Conservation (phyloP, 2,113 vertebrate genomes). For the Calidris pygmaea region DNA sequence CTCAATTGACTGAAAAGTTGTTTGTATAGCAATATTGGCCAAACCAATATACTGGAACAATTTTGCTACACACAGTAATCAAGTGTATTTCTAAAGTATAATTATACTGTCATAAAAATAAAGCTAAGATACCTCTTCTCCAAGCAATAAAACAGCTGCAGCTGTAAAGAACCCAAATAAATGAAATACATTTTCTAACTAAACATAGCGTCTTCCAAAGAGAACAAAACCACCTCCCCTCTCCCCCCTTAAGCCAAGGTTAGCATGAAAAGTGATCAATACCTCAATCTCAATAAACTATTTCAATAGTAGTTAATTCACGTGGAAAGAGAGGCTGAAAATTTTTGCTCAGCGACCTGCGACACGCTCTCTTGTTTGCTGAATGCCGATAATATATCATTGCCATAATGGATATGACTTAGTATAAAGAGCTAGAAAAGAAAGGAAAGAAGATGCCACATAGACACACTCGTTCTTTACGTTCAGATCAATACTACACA, state of each 20-base stretch:
- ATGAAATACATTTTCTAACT: conserved; percentile 76
- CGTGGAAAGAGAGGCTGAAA: conserved; percentile 77
- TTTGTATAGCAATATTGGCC: conserved; percentile 96
- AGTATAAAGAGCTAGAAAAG: conserved; percentile 40
- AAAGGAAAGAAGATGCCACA: conserved; percentile 14
- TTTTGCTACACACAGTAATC: conserved; percentile 82
- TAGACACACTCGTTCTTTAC: conserved; percentile 32
- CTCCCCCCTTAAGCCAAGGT: conserved; percentile 74
- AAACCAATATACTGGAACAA: conserved; percentile 89
- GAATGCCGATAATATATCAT: conserved; percentile 80
- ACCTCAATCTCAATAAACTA: conserved; percentile 92
- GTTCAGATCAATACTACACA: conserved; percentile 79
- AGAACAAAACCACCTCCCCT: conserved; percentile 53
- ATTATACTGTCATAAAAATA: conserved; percentile 96
- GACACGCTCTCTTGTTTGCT: conserved; percentile 78
- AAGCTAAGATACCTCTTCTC: conserved; percentile 87
- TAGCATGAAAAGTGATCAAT: conserved; percentile 87
- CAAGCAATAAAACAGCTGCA: conserved; percentile 76
- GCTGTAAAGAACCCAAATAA: conserved; percentile 78
- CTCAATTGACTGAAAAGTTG: conserved; percentile 99
- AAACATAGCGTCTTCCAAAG: conserved; percentile 74
- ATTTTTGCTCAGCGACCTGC: conserved; percentile 79
- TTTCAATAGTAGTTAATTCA: conserved; percentile 85
- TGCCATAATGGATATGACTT: conserved; percentile 77
- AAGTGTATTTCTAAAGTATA: conserved; percentile 93